Evolutionary conservation across 2,888 invertebrate genomes (phyloP), one percentile per base, ranked within the genome.

Genomic region (Petrolisthes cinctipes): DNA sequence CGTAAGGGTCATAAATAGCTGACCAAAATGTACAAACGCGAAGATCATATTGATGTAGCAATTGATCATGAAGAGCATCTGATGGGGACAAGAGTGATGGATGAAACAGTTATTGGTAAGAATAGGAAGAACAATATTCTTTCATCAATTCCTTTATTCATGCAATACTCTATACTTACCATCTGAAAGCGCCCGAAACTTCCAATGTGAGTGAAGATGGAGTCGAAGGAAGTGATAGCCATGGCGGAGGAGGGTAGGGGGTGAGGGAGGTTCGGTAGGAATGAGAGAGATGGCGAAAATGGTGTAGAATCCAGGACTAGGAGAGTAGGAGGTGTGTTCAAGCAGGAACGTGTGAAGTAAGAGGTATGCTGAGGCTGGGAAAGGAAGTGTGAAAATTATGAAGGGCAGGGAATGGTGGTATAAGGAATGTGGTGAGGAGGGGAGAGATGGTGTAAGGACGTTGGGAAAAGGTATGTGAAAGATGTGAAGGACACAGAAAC

Each of bases 1-100:
- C 68, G 95, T 95, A 91, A 97, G 96, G 5, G 97, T 95, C 96
- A 98, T 97, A 93, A 98, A 98, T 61, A 98, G 94, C 93, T 97
- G 97, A 93, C 97, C 97, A 93, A 97, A 97, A 5, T 97, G 97
- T 93, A 97, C 96, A 93, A 97, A 97, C 56, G 97, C 97, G 92
- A 97, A 97, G 0, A 85, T 76, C 7, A 53, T 4, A 79, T 88
- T 88, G n/a, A 85, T 82, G 68, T 85, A 17, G 56, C 88, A 88
- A 82, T 82, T 88, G 51, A 82, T 82, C n/a, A 53, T 4, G 79
- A 87, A 87, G 17, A 87, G 71, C 14, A 83, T 51, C 87, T 87
- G 83, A 5, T 37, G 20, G 57, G 37, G n/a, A 68, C 11, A 61
- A 37, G 37, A 37, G 2, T 37, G 37, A 37, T 61, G 9, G 17